Conservation (phyloP, 2,797 vertebrate species). For the Chrysocyon brachyurus region DNA sequence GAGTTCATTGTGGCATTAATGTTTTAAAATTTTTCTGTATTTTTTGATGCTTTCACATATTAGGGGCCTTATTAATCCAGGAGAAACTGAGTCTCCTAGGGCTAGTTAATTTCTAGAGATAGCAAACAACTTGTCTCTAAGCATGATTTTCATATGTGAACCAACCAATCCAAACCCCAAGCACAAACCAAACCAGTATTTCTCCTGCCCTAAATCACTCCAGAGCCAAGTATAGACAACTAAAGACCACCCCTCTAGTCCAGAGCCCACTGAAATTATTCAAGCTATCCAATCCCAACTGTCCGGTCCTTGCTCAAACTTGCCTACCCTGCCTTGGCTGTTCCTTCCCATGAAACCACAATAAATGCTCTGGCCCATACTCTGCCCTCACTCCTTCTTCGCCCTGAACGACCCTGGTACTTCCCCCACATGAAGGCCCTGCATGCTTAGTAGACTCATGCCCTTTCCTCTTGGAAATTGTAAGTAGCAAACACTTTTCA, state of each 20-base stretch:
- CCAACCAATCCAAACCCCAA: neutral
- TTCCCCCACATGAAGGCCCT: rapidly evolving
- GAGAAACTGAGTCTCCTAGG: neutral
- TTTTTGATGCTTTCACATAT: neutral
- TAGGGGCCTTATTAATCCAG: neutral
- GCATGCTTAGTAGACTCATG: too few species aligned
- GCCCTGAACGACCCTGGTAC: rapidly evolving
- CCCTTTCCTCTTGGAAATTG: neutral
- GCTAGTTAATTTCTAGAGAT: neutral
- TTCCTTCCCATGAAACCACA: neutral
- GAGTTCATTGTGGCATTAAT: neutral
- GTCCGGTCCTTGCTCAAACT: neutral
- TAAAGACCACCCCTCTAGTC: neutral
- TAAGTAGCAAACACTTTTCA: neutral
- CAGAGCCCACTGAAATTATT: neutral
- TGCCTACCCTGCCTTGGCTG: neutral
- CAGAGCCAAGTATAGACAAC: neutral
- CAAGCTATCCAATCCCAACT: neutral
- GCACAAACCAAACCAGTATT: neutral
- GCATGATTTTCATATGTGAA: neutral
- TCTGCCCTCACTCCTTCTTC: neutral
- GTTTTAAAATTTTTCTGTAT: neutral
- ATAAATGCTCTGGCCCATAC: neutral
- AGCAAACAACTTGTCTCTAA: neutral
- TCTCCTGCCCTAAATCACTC: neutral